Percentiles rank a stretch among this genome's conserved stretches.
phyloP scores from a whole-genome alignment of 2,113 vertebrate genomes.

The Eurystomus gularis region DNA sequence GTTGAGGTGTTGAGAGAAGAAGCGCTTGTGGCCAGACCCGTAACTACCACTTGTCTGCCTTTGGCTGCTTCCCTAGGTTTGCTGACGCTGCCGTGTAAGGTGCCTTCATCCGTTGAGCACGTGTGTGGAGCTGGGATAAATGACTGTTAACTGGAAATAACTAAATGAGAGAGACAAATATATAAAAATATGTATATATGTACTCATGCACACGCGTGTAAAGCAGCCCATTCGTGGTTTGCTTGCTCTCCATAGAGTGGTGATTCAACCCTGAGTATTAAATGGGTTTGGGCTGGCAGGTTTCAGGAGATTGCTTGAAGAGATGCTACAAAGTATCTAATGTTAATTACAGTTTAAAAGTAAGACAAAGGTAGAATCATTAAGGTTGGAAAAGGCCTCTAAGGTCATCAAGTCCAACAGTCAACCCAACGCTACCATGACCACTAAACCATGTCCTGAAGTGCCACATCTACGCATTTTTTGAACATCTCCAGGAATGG shows the following conservation, averaged over 20 bases:
- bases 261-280: neutral
- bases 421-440: no score
- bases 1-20: neutral
- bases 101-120: neutral
- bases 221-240: neutral
- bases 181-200: neutral
- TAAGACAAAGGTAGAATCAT: neutral
- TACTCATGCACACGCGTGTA: neutral
- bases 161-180: neutral
- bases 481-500: no score
- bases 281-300: neutral
- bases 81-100: neutral
- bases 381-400: no score
- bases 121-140: neutral
- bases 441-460: no score
- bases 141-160: neutral
- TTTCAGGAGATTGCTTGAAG: neutral
- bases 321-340: neutral
- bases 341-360: neutral
- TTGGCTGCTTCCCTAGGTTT: neutral
- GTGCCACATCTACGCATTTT: no score
- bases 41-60: neutral
- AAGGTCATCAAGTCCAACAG: no score
- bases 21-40: rapidly evolving
- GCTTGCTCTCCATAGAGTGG: neutral